Percentiles rank a stretch among this genome's conserved stretches.
These are phyloP conservation scores for Galagoides demidoff DNA, from an alignment of 2,797 vertebrate species.

Conservation along the genomic window DNA sequence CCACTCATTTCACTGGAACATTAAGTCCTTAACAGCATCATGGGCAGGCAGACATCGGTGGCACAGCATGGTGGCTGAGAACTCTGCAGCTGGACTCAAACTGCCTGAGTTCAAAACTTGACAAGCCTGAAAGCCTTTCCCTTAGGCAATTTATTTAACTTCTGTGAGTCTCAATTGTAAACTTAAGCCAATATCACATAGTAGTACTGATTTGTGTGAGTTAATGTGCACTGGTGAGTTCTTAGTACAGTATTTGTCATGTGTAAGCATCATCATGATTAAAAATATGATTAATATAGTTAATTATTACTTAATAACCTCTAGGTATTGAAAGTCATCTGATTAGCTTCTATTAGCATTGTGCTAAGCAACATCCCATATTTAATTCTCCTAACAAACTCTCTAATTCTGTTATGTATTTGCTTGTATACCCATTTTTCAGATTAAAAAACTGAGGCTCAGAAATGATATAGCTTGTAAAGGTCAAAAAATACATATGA, in stretches of 20 bases:
- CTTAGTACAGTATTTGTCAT: neutral
- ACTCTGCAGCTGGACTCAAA: neutral
- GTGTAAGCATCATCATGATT: neutral
- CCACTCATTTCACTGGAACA: neutral
- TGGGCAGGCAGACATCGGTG: neutral
- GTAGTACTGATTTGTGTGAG: neutral
- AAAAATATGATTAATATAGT: neutral
- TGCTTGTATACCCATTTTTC: neutral
- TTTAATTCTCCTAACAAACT: neutral
- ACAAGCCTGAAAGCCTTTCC: neutral
- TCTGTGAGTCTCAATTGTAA: neutral
- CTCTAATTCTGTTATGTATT: neutral
- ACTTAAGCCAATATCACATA: neutral
- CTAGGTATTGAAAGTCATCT: neutral
- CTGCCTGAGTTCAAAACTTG: neutral
- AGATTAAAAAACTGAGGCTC: constrained; percentile 38
- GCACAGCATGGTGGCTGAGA: neutral
- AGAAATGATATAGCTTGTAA: neutral
- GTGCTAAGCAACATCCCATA: neutral
- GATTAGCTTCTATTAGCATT: neutral
- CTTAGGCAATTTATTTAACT: neutral
- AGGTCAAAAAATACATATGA: neutral
- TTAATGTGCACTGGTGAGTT: neutral
- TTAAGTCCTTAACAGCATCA: neutral
- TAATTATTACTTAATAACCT: neutral